phyloP scores from a whole-genome alignment of 2,113 vertebrate genomes.

The Chloropsis hardwickii region DNA sequence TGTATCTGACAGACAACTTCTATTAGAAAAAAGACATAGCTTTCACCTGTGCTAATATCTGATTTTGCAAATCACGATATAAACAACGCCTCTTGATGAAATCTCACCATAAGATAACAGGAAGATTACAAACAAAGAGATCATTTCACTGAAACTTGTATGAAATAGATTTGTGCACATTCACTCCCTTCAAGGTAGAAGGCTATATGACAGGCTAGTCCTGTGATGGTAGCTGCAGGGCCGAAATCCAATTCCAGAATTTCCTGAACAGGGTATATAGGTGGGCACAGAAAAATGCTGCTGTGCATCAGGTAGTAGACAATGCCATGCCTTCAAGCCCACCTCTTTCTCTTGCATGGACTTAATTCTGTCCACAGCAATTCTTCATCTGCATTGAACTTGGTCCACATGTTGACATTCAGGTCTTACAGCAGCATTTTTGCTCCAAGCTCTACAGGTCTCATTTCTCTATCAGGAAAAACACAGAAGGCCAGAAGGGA shows the following conservation, averaged over 20 bases:
- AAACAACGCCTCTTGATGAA: neutral
- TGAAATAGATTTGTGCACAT: neutral
- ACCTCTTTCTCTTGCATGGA: neutral
- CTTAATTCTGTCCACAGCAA: neutral
- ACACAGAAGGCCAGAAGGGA: neutral
- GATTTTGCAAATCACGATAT: neutral
- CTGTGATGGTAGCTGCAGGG: neutral
- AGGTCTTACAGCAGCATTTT: neutral
- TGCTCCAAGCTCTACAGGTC: neutral
- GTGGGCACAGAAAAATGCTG: neutral
- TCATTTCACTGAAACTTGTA: neutral
- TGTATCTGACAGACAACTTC: neutral
- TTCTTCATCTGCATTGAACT: neutral
- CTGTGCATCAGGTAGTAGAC: neutral
- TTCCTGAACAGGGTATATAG: rapidly evolving
- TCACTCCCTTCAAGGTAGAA: neutral
- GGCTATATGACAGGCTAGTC: neutral
- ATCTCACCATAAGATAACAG: neutral
- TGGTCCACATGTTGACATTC: neutral
- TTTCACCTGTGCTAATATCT: neutral
- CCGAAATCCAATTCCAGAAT: neutral
- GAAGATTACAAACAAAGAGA: neutral
- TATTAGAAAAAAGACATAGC: neutral
- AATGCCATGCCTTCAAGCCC: neutral
- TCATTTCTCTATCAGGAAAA: neutral